Evolutionary conservation across 2,888 invertebrate species (phyloP), one percentile per base, ranked within the genome.

Genomic region (Thelaira solivaga): DNA sequence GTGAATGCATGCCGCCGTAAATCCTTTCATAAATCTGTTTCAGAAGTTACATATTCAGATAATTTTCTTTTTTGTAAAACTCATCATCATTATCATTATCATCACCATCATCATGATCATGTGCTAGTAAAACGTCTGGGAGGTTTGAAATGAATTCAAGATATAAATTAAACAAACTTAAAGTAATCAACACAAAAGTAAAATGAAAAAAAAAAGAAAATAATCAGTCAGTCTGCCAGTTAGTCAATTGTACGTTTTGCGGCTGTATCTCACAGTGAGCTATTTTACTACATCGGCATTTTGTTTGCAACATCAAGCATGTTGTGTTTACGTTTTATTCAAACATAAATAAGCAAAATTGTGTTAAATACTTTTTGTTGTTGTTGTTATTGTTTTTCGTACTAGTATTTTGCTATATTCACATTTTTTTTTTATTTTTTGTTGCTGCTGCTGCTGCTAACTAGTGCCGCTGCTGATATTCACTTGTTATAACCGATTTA

Each of bases 311-410:
- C 78, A 18, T 76, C 72, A 18, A 74, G 77, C 81, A 72, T 80
- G 82, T 82, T 82, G 82, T 82, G 82, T 82, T 82, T 82, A 82
- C 79, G 80, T 82, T 82, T 80, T 71, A 8, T 68, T 80, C 80
- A 67, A 81, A 82, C 81, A 69, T 76, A 77, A 74, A 78, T 69
- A 78, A 78, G 64, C 69, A 59, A 74, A 69, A 67, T 45, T 57
- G 47, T 65, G 39, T 62, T 67, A 47, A 34, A 11, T 31, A 26
- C 57, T 55, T 47, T 53, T 3, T 26, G 34, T 13, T 43, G 53
- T 31, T 55, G 73, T 34, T 41, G 10, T 18, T 41, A 3, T 61
- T 62, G 31, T 57, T 76, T 55, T 43, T 62, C 34, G 34, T 59
- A 64, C 65, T 62, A 68, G 55, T 57, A 59, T 64, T 76, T 71